Conservation (phyloP, 2,113 vertebrate genomes). For the Ceyx cyanopectus region DNA sequence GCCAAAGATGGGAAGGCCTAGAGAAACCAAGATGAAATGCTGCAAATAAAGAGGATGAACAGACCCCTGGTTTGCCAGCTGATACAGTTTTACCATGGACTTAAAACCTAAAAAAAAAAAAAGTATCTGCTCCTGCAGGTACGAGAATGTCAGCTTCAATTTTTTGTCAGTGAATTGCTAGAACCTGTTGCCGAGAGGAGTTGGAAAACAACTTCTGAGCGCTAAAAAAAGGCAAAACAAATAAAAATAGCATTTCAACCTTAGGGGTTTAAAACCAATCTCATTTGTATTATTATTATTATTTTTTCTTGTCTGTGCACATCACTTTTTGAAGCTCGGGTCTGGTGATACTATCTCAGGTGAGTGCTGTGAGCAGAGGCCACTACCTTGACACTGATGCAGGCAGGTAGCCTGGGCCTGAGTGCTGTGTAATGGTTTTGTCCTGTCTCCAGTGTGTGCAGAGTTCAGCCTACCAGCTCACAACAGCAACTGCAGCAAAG, state of each 20-base stretch:
- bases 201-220: not conserved
- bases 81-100: not conserved
- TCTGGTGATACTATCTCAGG: not conserved
- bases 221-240: not conserved
- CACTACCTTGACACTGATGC: not conserved
- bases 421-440: not conserved
- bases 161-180: not conserved
- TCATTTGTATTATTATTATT: not conserved
- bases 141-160: not conserved
- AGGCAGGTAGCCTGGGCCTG: not conserved
- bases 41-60: not conserved
- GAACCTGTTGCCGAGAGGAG: not conserved
- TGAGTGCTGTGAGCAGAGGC: not conserved
- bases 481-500: not conserved
- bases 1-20: not conserved
- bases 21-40: not conserved
- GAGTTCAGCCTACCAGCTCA: not conserved
- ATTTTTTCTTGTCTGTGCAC: not conserved
- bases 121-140: not conserved
- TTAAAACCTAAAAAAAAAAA: not conserved
- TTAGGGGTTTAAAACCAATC: not conserved
- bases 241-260: conserved; percentile 16
- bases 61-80: not conserved
- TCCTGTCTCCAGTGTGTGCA: not conserved
- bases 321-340: not conserved